Evolutionary conservation across 2,113 vertebrate species (phyloP).

Genomic region (Menura novaehollandiae): DNA sequence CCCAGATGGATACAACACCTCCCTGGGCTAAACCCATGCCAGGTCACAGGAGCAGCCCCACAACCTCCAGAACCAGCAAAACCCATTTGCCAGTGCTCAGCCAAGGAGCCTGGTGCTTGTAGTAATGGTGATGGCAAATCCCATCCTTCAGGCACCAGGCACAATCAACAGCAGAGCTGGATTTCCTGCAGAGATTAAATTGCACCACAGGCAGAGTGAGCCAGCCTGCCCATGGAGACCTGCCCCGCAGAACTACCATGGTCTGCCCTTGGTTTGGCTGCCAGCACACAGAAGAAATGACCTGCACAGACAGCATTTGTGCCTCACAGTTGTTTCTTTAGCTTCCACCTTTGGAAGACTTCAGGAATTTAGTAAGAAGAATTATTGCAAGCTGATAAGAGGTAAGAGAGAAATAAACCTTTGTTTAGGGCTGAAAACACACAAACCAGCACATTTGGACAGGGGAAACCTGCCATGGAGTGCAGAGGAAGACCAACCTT

Average conservation of each 20-base stretch:
- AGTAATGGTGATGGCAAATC: not conserved
- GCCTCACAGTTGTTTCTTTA: not conserved
- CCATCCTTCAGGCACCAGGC: not conserved
- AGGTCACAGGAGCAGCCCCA: not conserved
- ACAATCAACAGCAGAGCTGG: not conserved
- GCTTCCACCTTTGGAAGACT: not conserved
- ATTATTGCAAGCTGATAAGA: not conserved
- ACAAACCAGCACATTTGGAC: not conserved
- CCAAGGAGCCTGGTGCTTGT: not conserved
- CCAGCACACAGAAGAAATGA: accelerated
- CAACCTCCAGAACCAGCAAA: not conserved
- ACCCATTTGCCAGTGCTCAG: not conserved
- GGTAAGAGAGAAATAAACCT: not conserved
- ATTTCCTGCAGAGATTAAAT: not conserved
- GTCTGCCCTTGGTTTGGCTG: not conserved
- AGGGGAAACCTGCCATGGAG: not conserved
- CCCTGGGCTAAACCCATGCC: not conserved
- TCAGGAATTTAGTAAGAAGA: not conserved
- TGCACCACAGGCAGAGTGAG: not conserved
- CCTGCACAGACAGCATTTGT: not conserved
- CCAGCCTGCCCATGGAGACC: not conserved
- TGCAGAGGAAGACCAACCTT: not conserved
- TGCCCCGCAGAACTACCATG: not conserved
- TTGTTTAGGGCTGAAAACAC: not conserved
- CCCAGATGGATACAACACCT: not conserved